These are phyloP conservation scores for Tricholaema leucomelas DNA, from an alignment of 2,113 vertebrate species.

Conservation along the genomic window DNA sequence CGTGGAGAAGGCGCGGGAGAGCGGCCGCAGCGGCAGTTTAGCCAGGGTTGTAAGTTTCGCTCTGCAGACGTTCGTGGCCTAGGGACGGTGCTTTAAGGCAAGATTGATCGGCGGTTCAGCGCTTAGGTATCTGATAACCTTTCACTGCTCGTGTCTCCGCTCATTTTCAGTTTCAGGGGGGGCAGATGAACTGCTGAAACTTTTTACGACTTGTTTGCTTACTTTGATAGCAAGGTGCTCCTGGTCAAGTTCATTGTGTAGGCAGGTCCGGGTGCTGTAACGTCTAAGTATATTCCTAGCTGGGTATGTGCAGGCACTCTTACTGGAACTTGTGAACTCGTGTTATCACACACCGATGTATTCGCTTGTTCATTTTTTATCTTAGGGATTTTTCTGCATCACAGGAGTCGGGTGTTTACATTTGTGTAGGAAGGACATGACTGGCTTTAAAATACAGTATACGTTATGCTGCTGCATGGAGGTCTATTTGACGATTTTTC, in stretches of 20 bases:
- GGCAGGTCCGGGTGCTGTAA: neutral
- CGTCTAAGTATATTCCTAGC: rapidly evolving
- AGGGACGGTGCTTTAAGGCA: neutral
- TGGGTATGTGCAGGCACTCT: rapidly evolving
- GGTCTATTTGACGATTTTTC: neutral
- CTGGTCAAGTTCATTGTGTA: rapidly evolving
- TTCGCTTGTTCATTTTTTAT: neutral
- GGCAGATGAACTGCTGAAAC: too few relatives aligned
- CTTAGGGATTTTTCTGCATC: neutral
- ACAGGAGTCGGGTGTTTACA: rapidly evolving
- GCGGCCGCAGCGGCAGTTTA: neutral
- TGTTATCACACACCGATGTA: rapidly evolving
- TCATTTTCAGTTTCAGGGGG: rapidly evolving
- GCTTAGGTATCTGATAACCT: rapidly evolving
- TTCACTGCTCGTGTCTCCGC: neutral
- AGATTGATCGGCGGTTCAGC: too few relatives aligned
- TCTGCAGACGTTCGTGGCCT: rapidly evolving
- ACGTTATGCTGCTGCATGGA: rapidly evolving
- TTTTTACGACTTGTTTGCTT: neutral
- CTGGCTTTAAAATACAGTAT: neutral
- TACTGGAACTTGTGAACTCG: neutral
- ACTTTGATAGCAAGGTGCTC: neutral
- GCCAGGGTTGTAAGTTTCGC: rapidly evolving
- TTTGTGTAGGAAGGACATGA: neutral
- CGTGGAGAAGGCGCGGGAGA: neutral